These are phyloP conservation scores for Callosobruchus maculatus DNA, from an alignment of 2,888 invertebrate species.

Conservation along the genomic window DNA sequence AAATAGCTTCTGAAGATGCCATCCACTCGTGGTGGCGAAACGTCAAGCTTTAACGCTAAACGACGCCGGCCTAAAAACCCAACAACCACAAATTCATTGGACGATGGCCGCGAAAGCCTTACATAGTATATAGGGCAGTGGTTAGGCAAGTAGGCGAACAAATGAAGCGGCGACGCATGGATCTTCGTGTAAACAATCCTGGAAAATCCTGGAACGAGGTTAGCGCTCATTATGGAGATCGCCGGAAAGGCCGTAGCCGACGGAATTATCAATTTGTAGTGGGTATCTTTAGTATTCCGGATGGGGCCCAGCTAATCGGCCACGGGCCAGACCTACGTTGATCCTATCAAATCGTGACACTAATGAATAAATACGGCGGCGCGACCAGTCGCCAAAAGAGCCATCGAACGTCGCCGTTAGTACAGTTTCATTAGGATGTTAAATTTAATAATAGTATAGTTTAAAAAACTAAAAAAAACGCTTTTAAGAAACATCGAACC, in stretches of 20 bases:
- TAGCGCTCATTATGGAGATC: neutral
- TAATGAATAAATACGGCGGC: neutral
- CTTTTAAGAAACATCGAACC: too few species aligned
- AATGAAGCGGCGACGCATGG: neutral
- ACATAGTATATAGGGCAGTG: too few species aligned
- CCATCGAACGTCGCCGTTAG: neutral
- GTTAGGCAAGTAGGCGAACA: neutral
- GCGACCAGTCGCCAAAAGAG: neutral
- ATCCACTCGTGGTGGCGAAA: too few species aligned
- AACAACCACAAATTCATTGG: too few species aligned
- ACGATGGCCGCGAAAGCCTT: too few species aligned
- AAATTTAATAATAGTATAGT: too few species aligned
- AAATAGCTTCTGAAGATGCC: too few species aligned
- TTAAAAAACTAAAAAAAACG: too few species aligned
- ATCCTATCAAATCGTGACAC: neutral
- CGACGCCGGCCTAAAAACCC: too few species aligned
- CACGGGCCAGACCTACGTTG: neutral
- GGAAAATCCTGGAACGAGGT: neutral
- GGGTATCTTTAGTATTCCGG: neutral
- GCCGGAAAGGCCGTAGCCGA: neutral
- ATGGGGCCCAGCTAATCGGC: neutral
- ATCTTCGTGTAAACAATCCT: neutral
- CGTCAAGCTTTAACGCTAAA: too few species aligned
- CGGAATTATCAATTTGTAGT: neutral
- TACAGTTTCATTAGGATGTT: neutral